Conservation (phyloP, 1,140 invertebrate species). For the Helicoverpa zea region DNA sequence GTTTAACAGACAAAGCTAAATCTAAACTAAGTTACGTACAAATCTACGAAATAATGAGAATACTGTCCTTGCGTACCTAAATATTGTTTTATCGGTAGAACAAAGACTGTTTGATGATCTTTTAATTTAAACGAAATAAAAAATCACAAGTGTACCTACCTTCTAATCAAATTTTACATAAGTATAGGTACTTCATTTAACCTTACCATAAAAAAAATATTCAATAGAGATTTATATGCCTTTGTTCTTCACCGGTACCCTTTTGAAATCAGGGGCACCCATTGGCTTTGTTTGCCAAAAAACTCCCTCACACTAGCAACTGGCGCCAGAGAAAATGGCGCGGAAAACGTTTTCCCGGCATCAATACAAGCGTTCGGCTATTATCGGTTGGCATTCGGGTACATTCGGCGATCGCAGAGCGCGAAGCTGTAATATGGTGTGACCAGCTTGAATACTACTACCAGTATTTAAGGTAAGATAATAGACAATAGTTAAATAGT, state of each 20-base stretch:
- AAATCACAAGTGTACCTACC: no score
- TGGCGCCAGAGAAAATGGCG: constrained; percentile 77
- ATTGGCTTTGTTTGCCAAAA: constrained; percentile 65
- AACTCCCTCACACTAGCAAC: constrained; percentile 56
- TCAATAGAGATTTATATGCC: constrained; percentile 2
- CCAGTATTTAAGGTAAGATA: background rate
- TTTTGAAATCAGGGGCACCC: constrained; percentile 52
- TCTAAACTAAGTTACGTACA: no score
- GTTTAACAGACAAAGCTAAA: no score
- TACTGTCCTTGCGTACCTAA: no score
- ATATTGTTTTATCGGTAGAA: no score
- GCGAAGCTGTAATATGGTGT: constrained; percentile 72
- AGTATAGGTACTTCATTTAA: background rate
- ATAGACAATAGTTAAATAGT: background rate
- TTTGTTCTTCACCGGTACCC: constrained; percentile 51
- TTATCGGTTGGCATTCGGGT: constrained; percentile 67
- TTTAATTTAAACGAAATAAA: no score
- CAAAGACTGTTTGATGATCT: no score
- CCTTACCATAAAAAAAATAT: background rate
- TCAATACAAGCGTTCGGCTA: constrained; percentile 74
- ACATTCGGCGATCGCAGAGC: constrained; percentile 52
- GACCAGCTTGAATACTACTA: constrained; percentile 50
- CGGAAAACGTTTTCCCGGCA: constrained; percentile 79
- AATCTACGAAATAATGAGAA: no score
- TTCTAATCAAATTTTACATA: no score